Evolutionary conservation across 1,140 invertebrate genomes (phyloP), one percentile per base, ranked within the genome.

Genomic region (Lasioglossum albipes): DNA sequence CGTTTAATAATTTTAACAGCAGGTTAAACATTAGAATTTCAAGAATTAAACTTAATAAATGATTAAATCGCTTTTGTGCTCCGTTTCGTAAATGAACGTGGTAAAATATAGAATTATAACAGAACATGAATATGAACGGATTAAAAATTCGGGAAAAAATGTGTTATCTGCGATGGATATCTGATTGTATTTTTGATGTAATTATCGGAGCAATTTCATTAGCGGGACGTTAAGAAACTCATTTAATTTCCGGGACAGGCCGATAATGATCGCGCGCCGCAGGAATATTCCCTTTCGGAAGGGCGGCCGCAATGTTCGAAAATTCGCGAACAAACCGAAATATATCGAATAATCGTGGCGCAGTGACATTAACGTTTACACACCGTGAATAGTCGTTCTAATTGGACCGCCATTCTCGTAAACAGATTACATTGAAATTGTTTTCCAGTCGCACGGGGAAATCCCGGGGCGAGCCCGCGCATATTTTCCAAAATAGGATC

Each of bases 301-400:
- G 57, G 72, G 27, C 16, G n/a, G 1, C 13, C 10, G 54, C 18
- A 31, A 41, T 31, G 49, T 22, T 6, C 20, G 72, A 9, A 54
- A 76, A 75, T 73, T 16, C 10, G 10, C 18, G 27, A 12, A 69
- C 42, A 69, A 68, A 16, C 75, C 16, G 52, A 45, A 45, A 45
- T 57, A 69, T 57, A 76, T 67, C 22, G 49, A 68, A 75, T 68
- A 68, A 68, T 75, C 36, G 64, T 36, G 61, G 31, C 61, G 27
- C 42, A 22, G 36, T 31, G 45, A 57, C 36, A n/a, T 18, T 69
- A 67, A 67, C 54, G 36, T 76, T 61, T 49, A 22, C 66, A 76
- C 68, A 59, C 66, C 45, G 75, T 45, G 64, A 69, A 69, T 76
- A 76, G 69, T 77, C 52, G 22, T 70, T 61, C 52, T 69, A 69